phyloP scores from a whole-genome alignment of 2,888 invertebrate species.

The Mythimna impura region DNA sequence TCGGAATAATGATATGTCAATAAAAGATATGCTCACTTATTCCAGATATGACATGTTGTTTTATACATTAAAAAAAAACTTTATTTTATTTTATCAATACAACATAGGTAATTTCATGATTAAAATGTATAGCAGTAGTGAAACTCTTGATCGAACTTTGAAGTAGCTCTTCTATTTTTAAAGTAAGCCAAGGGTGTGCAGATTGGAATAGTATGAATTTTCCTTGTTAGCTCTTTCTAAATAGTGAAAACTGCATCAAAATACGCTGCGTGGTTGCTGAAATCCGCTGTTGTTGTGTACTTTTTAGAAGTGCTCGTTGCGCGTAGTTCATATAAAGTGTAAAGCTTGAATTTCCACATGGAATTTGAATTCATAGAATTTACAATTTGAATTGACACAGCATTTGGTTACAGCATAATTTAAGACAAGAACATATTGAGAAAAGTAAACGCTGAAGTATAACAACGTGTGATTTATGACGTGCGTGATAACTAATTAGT shows the following conservation, averaged over 20 bases:
- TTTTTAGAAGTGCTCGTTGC: too few species aligned
- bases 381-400: neutral
- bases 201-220: neutral
- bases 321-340: neutral
- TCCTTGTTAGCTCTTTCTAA: too few species aligned
- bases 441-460: neutral
- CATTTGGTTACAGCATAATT: neutral
- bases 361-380: too few species aligned
- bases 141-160: neutral
- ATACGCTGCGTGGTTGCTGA: too few species aligned
- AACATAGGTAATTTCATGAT: neutral
- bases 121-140: neutral
- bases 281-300: too few species aligned
- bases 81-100: neutral
- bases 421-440: too few species aligned
- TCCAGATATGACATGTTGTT: neutral
- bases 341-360: neutral
- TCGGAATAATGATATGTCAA: constrained; percentile 19
- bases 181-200: neutral
- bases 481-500: constrained; percentile 39
- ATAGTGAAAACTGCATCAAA: too few species aligned
- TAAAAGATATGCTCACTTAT: constrained; percentile 4
- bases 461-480: constrained; percentile 21
- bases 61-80: neutral
- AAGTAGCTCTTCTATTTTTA: neutral